phyloP scores from a whole-genome alignment of 92 coral and sea anemone species.

The Galaxea fascicularis region DNA sequence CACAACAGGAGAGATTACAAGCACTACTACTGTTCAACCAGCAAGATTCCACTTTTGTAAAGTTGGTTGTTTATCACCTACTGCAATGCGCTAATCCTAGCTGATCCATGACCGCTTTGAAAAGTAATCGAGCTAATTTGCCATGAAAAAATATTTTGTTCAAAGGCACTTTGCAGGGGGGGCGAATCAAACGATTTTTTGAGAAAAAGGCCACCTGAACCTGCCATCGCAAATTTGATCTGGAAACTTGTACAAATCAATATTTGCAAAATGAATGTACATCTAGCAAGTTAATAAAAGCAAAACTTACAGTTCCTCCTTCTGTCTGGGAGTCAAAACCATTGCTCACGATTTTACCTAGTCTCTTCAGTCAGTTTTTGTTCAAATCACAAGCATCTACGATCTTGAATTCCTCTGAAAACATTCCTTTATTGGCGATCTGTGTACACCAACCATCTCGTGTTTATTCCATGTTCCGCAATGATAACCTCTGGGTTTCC shows the following conservation, averaged over 20 bases:
- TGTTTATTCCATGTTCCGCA: constrained; percentile 12
- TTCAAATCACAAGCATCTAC: constrained; percentile 51
- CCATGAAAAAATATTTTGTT: neutral
- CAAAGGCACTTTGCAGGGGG: neutral
- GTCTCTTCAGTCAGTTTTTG: constrained; percentile 40
- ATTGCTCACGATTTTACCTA: constrained; percentile 70
- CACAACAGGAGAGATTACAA: constrained; percentile 12
- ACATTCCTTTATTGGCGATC: constrained; percentile 62
- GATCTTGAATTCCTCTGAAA: constrained; percentile 63
- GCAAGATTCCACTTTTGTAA: constrained; percentile 20
- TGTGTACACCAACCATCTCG: constrained; percentile 24
- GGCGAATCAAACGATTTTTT: neutral
- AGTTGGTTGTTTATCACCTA: constrained; percentile 19
- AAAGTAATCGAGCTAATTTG: constrained; percentile 19
- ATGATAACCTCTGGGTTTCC: constrained; percentile 24
- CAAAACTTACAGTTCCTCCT: constrained; percentile 93
- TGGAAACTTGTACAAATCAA: constrained; percentile 22
- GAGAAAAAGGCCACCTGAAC: neutral
- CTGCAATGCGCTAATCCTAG: constrained; percentile 22
- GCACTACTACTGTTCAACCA: constrained; percentile 18
- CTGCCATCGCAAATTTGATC: constrained; percentile 24
- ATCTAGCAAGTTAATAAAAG: neutral
- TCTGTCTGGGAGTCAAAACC: constrained; percentile 98
- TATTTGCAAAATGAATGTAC: neutral
- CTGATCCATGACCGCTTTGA: constrained; percentile 29